Percentiles rank a stretch among this genome's conserved stretches.
phyloP scores from a whole-genome alignment of 2,888 invertebrate genomes.

The Ophion slaviceki region DNA sequence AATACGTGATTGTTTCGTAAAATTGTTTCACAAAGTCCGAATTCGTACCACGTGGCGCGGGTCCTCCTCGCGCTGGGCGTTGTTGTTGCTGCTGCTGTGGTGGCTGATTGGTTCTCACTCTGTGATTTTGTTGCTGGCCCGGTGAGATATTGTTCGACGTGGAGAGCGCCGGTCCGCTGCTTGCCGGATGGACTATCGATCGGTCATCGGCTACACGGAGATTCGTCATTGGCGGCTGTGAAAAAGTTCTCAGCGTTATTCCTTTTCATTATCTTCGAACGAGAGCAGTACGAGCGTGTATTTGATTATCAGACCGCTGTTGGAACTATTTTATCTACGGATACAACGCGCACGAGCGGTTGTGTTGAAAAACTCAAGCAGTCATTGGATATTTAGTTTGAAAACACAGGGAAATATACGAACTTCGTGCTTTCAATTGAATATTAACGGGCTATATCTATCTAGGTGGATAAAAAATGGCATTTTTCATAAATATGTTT shows the following conservation, averaged over 20 bases:
- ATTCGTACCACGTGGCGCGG: constrained; percentile 64
- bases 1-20: not conserved
- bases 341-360: not conserved
- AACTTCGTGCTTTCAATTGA: not conserved
- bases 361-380: not conserved
- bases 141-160: constrained; percentile 71
- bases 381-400: not conserved
- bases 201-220: constrained; percentile 81
- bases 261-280: not conserved
- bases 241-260: constrained; percentile 45
- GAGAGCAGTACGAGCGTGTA: not conserved
- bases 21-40: not conserved
- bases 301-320: not conserved
- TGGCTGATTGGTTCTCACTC: constrained; percentile 71
- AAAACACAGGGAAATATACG: not conserved
- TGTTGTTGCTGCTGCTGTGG: constrained; percentile 76
- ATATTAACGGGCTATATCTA: too few relatives aligned
- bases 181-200: constrained; percentile 75
- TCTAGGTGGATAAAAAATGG: too few relatives aligned
- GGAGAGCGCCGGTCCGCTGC: constrained; percentile 73
- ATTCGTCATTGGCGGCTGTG: constrained; percentile 81
- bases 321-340: not conserved
- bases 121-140: constrained; percentile 76
- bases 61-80: constrained; percentile 74
- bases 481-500: too few relatives aligned